Evolutionary conservation across 2,797 vertebrate species (phyloP), one percentile per base, ranked within the genome.

Genomic region (Enteromius radiatus): DNA sequence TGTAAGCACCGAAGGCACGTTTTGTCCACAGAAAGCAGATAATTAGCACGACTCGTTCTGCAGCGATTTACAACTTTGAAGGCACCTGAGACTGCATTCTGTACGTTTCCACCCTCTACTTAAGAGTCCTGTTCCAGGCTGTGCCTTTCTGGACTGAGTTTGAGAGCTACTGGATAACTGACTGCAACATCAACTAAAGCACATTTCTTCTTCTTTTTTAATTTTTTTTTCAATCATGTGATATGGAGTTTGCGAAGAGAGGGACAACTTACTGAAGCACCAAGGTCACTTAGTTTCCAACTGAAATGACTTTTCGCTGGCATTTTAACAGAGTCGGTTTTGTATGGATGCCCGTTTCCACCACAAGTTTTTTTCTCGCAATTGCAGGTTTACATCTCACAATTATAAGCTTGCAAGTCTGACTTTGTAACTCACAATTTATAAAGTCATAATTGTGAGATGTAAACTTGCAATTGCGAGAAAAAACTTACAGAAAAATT

Each of bases 271-370:
- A 41, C 65, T 84, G 31, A 54, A 87, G 47, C 79, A 31, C 43
- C 70, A 71, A 85, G 78, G 86, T 87, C 87, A 80, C 81, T 23
- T 64, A 76, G 64, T 85, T 82, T 88, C 65, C 83, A n/a, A 74
- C 81, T 80, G 78, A 81, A 84, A 84, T 84, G 59, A 83, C 67
- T 83, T 87, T 84, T 77, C 54, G 71, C 43, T 33, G 28, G 63
- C 69, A 41, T 78, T 82, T 86, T 19, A 63, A 23, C 49, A 52
- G 52, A 75, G 69, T 0, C 10, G 41, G 43, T 14, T 45, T 45
- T 45, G 43, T 45, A 45, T 45, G 43, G 4, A 15, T 12, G 43
- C 43, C 12, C 43, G 11, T 45, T 45, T 45, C 3, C 43, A 14
- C 43, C 43, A 14, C 12, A 14, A 0, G 3, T 43, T 43, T 45